Evolutionary conservation across 2,797 vertebrate genomes (phyloP), one percentile per base, ranked within the genome.

Genomic region (Enteromius radiatus): DNA sequence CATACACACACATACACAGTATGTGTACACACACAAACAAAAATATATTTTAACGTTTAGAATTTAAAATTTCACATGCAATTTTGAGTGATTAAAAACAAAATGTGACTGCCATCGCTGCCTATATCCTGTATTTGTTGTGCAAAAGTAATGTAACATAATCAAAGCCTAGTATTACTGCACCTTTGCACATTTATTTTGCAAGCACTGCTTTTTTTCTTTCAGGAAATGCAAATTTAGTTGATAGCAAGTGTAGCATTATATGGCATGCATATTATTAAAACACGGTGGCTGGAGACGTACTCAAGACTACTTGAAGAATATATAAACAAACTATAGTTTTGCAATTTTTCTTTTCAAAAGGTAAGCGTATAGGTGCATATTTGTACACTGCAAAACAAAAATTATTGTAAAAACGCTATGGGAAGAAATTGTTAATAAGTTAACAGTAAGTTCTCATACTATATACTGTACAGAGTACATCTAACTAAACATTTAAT

Each of bases 131-230:
- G 14, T 63, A 63, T 31, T 63, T 63, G 14, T 17, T 63, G 26
- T 31, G 59, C 26, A 31, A 63, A 61, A 28, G 23, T 31, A 10
- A 28, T 49, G 28, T 47, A 31, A 71, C 19, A 71, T 71, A 8
- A 15, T 71, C 43, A 31, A 12, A 71, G 26, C 17, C 15, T 49
- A 19, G 15, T 3, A 45, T 70, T 49, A 45, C 69, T 19, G 14
- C 45, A 49, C 45, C 45, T 21, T 31, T 49, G 26, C 56, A 59
- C 15, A 45, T 73, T 47, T 73, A 63, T 81, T 61, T 63, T 17
- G 21, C 31, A 81, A 49, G 47, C 70, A 7, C 6, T 71, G 45
- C 26, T 54, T 3, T 74, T 3, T 74, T 54, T 54, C 31, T 31
- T 54, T 23, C 6, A 54, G 19, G 6, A 74, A 54, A 36, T 74